Evolutionary conservation across 2,888 invertebrate genomes (phyloP).

Genomic region (Caenorhabditis zanzibari): DNA sequence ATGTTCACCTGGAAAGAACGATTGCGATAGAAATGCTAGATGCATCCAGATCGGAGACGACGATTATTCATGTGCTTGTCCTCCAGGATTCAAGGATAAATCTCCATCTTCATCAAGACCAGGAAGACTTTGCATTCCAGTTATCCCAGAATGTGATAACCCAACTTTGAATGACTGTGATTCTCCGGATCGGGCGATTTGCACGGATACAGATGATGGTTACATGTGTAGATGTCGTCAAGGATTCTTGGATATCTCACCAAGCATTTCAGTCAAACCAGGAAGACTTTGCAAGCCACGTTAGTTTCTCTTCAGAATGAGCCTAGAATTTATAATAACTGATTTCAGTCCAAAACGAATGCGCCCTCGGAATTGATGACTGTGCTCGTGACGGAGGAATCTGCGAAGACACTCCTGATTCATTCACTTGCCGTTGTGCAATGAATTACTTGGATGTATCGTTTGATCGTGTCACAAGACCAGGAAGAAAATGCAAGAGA

Average conservation of each 20-base stretch:
- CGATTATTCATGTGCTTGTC: slow-evolving; percentile 81
- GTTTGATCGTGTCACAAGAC: slow-evolving; percentile 79
- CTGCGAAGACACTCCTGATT: slow-evolving; percentile 83
- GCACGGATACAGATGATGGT: slow-evolving; percentile 82
- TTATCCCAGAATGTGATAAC: slow-evolving; percentile 81
- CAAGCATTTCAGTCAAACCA: slow-evolving; percentile 77
- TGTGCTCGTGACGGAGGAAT: slow-evolving; percentile 81
- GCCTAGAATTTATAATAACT: neutral
- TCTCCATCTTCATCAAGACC: slow-evolving; percentile 73
- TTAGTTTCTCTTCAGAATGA: slow-evolving; percentile 49
- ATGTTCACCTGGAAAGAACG: slow-evolving; percentile 80
- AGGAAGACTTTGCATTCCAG: slow-evolving; percentile 77
- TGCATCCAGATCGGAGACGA: slow-evolving; percentile 81
- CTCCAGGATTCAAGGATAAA: slow-evolving; percentile 77
- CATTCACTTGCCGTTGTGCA: slow-evolving; percentile 82
- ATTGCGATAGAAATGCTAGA: slow-evolving; percentile 82
- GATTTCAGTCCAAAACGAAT: slow-evolving; percentile 81
- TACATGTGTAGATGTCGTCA: slow-evolving; percentile 79
- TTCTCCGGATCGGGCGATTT: slow-evolving; percentile 79
- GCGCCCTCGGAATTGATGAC: slow-evolving; percentile 74
- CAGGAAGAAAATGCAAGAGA: slow-evolving; percentile 83
- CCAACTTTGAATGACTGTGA: slow-evolving; percentile 81
- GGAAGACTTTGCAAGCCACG: slow-evolving; percentile 82
- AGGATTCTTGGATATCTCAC: slow-evolving; percentile 83
- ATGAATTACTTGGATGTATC: slow-evolving; percentile 83